Conservation (phyloP, 2,888 invertebrate species). For the Oligia fasciuncula region DNA sequence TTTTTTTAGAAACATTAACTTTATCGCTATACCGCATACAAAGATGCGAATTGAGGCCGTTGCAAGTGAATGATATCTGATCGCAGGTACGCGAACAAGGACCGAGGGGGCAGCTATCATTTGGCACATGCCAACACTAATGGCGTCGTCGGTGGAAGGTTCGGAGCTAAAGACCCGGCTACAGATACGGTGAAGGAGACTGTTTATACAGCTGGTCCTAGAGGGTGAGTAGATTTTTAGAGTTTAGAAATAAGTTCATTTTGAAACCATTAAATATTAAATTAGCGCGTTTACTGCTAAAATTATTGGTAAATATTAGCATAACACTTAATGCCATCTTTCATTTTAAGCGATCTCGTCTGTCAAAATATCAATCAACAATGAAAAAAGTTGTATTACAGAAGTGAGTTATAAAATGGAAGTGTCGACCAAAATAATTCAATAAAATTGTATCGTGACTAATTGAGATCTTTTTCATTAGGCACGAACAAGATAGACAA, state of each 20-base stretch:
- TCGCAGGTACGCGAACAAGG: constrained; percentile 91
- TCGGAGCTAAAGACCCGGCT: constrained; percentile 93
- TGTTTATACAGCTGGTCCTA: constrained; percentile 93
- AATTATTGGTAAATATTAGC: neutral
- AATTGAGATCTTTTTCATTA: too few species aligned
- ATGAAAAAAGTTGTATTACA: neutral
- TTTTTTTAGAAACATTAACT: constrained; percentile 45
- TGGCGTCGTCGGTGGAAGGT: constrained; percentile 92
- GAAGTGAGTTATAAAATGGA: neutral
- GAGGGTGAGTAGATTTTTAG: constrained; percentile 88
- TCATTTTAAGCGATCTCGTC: neutral
- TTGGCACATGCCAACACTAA: constrained; percentile 92
- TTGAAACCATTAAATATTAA: neutral
- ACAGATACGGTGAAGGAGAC: constrained; percentile 92
- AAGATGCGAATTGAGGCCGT: constrained; percentile 53
- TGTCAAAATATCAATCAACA: neutral
- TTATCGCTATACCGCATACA: constrained; percentile 47
- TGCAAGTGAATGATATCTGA: constrained; percentile 63
- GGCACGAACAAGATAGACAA: neutral
- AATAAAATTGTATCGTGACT: neutral
- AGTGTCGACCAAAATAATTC: neutral
- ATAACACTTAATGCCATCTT: neutral
- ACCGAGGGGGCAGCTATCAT: constrained; percentile 93
- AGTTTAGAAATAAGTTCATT: neutral
- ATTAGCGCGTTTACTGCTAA: neutral